phyloP scores from a whole-genome alignment of 2,888 invertebrate genomes.

The Dilophus febrilis region DNA sequence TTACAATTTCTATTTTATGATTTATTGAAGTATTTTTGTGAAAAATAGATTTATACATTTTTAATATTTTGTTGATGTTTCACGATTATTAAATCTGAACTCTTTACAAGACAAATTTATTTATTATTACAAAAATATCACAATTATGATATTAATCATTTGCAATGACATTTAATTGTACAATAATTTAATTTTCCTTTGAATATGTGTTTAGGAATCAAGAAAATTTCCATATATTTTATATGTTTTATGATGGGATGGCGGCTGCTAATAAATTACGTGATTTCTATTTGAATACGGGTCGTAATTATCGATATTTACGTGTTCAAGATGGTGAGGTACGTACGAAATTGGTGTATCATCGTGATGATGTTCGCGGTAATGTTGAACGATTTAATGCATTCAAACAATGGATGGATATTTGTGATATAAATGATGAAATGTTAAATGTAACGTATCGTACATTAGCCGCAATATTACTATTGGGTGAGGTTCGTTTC shows the following conservation, averaged over 20 bases:
- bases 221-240: slow-evolving; percentile 77
- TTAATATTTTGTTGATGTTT: too few species aligned
- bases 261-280: slow-evolving; percentile 46
- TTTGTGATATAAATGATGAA: slow-evolving; percentile 54
- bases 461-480: slow-evolving; percentile 54
- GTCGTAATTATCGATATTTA: slow-evolving; percentile 57
- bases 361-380: slow-evolving; percentile 43
- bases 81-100: too few species aligned
- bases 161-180: too few species aligned
- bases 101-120: too few species aligned
- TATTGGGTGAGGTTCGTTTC: slow-evolving; percentile 66
- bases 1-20: too few species aligned
- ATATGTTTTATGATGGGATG: slow-evolving; percentile 78
- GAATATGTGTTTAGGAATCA: too few species aligned
- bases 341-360: slow-evolving; percentile 38
- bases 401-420: slow-evolving; percentile 42
- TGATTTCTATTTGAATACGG: slow-evolving; percentile 47
- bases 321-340: slow-evolving; percentile 40
- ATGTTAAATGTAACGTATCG: slow-evolving; percentile 53
- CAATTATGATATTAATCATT: too few species aligned
- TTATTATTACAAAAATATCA: too few species aligned
- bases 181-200: too few species aligned
- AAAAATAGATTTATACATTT: too few species aligned
- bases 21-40: too few species aligned
- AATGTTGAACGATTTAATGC: slow-evolving; percentile 47